A percentile compares a stretch with the other conserved stretches of the same genome.
phyloP scores from a whole-genome alignment of 2,797 vertebrate species.

The Etheostoma nigrum region DNA sequence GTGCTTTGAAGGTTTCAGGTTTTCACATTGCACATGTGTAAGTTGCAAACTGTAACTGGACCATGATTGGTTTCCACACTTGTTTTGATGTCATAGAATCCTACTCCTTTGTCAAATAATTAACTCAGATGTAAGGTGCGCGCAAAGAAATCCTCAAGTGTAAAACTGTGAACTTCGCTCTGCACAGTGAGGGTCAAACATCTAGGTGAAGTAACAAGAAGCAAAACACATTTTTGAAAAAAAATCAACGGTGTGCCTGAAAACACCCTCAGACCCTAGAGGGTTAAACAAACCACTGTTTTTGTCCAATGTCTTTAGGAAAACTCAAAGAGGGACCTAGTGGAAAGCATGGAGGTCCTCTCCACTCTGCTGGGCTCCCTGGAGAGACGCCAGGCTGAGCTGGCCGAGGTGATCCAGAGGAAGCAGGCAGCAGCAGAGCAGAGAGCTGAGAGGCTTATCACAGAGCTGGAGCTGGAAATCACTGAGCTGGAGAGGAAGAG shows the following conservation, averaged over 20 bases:
- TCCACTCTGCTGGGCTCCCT: slow-evolving; percentile 60
- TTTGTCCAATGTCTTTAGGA: slow-evolving; percentile 48
- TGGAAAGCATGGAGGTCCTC: slow-evolving; percentile 68
- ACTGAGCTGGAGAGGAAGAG: slow-evolving; percentile 67
- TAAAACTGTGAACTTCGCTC: not conserved
- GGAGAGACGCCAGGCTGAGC: slow-evolving; percentile 64
- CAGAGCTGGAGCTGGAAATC: slow-evolving; percentile 77
- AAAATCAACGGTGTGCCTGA: too few relatives aligned
- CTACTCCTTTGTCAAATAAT: too few relatives aligned
- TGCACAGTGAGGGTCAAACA: not conserved
- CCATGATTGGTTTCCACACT: not conserved
- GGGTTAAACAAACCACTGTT: not conserved
- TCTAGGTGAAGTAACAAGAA: not conserved
- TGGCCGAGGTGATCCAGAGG: slow-evolving; percentile 67
- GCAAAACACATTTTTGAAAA: not conserved
- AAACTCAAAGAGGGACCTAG: slow-evolving; percentile 67
- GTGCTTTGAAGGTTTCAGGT: too few relatives aligned
- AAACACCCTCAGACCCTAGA: too few relatives aligned
- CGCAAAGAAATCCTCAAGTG: not conserved
- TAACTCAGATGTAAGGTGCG: not conserved
- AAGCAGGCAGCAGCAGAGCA: slow-evolving; percentile 73
- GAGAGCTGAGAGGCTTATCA: slow-evolving; percentile 62
- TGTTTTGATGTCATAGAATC: not conserved
- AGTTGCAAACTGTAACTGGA: not conserved
- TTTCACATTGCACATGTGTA: not conserved